Evolutionary conservation across 2,797 vertebrate genomes (phyloP).

Genomic region (Phataginus tricuspis): DNA sequence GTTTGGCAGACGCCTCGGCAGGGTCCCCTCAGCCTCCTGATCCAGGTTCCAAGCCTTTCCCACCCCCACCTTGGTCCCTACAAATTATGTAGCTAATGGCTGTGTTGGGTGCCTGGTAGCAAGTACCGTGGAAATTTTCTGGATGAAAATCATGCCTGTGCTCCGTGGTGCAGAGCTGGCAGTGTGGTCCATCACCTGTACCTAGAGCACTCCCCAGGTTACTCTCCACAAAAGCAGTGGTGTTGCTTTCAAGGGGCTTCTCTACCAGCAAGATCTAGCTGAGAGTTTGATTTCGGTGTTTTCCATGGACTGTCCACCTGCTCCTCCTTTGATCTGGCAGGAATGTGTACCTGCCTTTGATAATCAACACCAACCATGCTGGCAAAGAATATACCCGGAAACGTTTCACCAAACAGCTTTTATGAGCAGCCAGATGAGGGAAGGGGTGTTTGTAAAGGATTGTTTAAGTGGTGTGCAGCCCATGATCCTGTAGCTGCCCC

Average conservation of each 20-base stretch:
- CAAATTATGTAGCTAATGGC: background rate
- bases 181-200: background rate
- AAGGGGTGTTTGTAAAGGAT: background rate
- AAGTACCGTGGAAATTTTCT: background rate
- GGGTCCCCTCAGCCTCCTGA: background rate
- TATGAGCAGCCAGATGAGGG: background rate
- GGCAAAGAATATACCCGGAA: background rate
- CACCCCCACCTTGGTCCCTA: background rate
- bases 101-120: background rate
- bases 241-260: background rate
- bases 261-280: too few species aligned
- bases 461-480: background rate
- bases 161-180: background rate
- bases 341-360: background rate
- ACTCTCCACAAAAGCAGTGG: background rate
- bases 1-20: background rate
- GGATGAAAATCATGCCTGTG: background rate
- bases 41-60: background rate
- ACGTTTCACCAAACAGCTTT: background rate
- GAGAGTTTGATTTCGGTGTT: background rate
- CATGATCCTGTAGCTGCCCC: background rate
- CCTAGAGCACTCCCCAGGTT: background rate
- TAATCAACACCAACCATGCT: background rate
- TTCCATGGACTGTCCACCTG: background rate
- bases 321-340: background rate